Evolutionary conservation across 2,113 vertebrate genomes (phyloP).

Genomic region (Chionis minor): DNA sequence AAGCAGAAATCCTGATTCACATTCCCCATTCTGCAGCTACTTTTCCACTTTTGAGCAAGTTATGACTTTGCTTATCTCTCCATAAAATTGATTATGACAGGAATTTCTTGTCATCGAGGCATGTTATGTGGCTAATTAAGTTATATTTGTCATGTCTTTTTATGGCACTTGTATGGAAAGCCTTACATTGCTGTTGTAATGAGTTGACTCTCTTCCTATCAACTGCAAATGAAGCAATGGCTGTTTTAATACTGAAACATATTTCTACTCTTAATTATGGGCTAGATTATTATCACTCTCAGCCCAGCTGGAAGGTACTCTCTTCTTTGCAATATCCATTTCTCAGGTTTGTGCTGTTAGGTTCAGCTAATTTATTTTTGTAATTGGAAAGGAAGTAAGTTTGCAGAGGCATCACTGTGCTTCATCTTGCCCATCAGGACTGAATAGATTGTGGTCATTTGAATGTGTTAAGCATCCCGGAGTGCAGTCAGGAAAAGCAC

Average conservation of each 20-base stretch:
- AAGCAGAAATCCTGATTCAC: background rate
- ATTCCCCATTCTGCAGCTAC: background rate
- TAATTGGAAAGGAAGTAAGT: conserved; percentile 60
- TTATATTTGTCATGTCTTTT: conserved; percentile 53
- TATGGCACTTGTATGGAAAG: conserved; percentile 48
- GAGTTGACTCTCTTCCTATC: conserved; percentile 43
- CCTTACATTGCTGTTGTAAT: conserved; percentile 31
- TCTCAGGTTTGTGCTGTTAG: conserved; percentile 52
- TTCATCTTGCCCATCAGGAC: conserved; percentile 61
- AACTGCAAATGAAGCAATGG: conserved; percentile 53
- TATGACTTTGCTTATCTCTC: background rate
- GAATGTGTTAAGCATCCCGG: conserved; percentile 45
- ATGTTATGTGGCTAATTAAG: conserved; percentile 32
- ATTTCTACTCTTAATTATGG: conserved; percentile 64
- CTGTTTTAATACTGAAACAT: conserved; percentile 50
- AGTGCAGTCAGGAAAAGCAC: conserved; percentile 27
- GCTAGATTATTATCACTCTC: conserved; percentile 60
- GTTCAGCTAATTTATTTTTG: conserved; percentile 63
- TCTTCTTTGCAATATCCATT: conserved; percentile 48
- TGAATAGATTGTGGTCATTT: conserved; percentile 59
- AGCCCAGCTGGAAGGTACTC: conserved; percentile 58
- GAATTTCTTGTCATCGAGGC: conserved; percentile 31
- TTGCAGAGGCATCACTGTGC: conserved; percentile 44
- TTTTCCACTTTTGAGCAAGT: conserved; percentile 3
- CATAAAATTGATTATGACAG: conserved; percentile 27